phyloP scores from a whole-genome alignment of 1,140 invertebrate species.

The Muscidifurax raptorellus region DNA sequence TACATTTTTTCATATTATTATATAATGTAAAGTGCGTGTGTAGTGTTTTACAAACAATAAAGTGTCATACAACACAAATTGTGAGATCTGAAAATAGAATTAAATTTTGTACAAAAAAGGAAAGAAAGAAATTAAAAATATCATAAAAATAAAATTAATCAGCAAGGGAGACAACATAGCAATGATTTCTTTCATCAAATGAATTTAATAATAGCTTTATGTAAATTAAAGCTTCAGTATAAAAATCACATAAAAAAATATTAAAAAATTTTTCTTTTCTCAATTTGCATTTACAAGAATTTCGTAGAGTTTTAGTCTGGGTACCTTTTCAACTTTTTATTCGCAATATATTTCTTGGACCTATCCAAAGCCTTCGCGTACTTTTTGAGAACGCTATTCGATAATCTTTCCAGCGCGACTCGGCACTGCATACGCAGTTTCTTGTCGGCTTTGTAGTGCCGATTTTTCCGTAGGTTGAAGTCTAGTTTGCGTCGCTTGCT shows the following conservation, averaged over 20 bases:
- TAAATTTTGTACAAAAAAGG: conserved; percentile 6
- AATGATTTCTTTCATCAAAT: neutral
- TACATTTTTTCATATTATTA: conserved; percentile 21
- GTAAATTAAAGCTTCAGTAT: neutral
- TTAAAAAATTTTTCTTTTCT: neutral
- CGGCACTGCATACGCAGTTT: conserved; percentile 58
- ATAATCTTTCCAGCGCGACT: conserved; percentile 59
- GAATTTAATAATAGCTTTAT: neutral
- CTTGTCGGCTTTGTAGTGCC: conserved; percentile 56
- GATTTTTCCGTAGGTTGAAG: conserved; percentile 50
- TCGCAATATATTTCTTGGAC: conserved; percentile 62
- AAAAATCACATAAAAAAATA: neutral
- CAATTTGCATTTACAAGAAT: conserved; percentile 14
- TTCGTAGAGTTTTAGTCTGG: conserved; percentile 38
- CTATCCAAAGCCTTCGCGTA: conserved; percentile 58
- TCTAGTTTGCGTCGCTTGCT: conserved; percentile 39
- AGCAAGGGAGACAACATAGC: conserved; percentile 13
- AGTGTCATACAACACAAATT: conserved; percentile 11
- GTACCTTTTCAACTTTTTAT: conserved; percentile 66
- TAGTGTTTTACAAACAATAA: conserved; percentile 8
- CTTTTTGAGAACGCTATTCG: conserved; percentile 53
- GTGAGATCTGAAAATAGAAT: neutral
- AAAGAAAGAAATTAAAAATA: conserved; percentile 16
- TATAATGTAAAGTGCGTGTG: neutral
- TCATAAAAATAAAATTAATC: conserved; percentile 9